Base-by-base conservation (phyloP, 2,797 vertebrate genomes). In the Liparis tanakae region DNA sequence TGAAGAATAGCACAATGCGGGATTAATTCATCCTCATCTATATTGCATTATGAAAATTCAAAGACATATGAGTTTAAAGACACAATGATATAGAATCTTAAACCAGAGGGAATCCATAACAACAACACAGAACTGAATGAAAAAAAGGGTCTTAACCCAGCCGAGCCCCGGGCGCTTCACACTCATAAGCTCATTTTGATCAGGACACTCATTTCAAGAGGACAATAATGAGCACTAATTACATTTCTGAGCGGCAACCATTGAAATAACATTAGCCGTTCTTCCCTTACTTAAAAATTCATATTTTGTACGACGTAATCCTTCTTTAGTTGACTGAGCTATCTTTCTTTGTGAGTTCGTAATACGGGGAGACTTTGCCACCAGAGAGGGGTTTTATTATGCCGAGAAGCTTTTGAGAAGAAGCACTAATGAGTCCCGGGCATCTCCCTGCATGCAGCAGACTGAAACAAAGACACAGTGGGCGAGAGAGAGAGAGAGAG, bases 201-300 rank as follows among this genome's bases (percentile, higher is more conserved):
- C 72, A 87, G 57, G 72, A 80, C 83, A 62, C 59, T 85, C 55
- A 74, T 79, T 82, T 86, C 72, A 83, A 80, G 70, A 70, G 72
- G 70, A 82, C 75, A 79, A 77, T 75, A 77, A 86, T 78, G 67
- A 83, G 63, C 68, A 56, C 74, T 84, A 88, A 89, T 88, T 84
- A 67, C 56, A 85, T 80, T 85, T 88, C 71, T 62, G 48, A 85
- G 70, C 20, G 9, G 67, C 33, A 71, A 72, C 80, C 74, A 78
- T 64, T 82, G 69, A 76, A 74, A 73, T 58, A 78, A 63, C 64
- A 79, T 84, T 76, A 79, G 61, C 81, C 55, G 18, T 54, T 76
- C 22, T 53, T 70, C 41, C 63, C 55, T 76, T 76, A 62, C 66
- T 85, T 78, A 80, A 79, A 82, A 85, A 84, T 79, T 70, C 22